phyloP scores from a whole-genome alignment of 2,113 vertebrate genomes.

The Alces alces region DNA sequence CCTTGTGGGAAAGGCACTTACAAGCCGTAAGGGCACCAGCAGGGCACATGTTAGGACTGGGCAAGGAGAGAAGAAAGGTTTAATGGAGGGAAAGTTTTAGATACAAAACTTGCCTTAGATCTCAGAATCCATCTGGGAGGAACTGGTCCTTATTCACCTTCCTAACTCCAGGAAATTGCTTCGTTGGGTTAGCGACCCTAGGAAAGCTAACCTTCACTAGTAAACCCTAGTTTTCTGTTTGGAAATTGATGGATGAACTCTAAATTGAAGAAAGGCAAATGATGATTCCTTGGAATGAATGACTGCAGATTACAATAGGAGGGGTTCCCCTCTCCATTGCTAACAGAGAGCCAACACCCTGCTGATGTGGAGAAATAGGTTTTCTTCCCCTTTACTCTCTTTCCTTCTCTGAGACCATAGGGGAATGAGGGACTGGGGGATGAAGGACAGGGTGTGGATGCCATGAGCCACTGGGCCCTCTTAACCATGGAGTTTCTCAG shows the following conservation, averaged over 20 bases:
- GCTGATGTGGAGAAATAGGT: background rate
- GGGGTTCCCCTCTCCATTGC: background rate
- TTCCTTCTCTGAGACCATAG: background rate
- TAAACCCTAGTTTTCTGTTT: slow-evolving; percentile 4
- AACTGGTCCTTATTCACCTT: background rate
- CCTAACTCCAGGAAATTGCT: background rate
- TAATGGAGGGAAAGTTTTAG: background rate
- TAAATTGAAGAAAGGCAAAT: slow-evolving; percentile 34
- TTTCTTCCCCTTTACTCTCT: background rate
- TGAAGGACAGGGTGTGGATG: background rate
- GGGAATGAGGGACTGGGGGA: background rate
- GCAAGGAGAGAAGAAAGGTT: background rate
- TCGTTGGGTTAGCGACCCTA: background rate
- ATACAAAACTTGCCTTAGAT: background rate
- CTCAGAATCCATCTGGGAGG: background rate
- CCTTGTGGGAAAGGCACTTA: background rate
- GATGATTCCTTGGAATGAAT: background rate
- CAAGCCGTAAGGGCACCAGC: background rate
- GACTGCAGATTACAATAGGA: background rate
- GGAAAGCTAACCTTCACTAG: background rate
- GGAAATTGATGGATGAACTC: slow-evolving; percentile 35
- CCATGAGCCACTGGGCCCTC: background rate
- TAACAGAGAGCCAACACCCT: background rate
- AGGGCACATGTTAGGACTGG: background rate
- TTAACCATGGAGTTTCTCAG: background rate